Evolutionary conservation across 2,797 vertebrate species (phyloP), one percentile per base, ranked within the genome.

Genomic region (Hapalemur alaotrensis): DNA sequence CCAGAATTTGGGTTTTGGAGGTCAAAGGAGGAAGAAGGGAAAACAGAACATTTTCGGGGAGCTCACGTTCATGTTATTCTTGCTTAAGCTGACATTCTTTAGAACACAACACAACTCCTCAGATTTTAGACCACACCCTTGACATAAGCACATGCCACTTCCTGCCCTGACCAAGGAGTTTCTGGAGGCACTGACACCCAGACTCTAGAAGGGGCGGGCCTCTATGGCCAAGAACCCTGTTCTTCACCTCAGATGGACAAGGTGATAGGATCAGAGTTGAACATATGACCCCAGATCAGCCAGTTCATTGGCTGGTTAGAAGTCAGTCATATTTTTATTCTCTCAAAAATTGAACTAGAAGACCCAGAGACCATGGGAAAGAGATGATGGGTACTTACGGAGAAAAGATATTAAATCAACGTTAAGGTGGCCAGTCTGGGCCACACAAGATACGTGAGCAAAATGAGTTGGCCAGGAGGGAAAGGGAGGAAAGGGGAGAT

Each of bases 391-490:
- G 38, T 48, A 82, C 28, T 78, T 91, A 81, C 2, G 1, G 38
- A 87, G 11, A 78, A 91, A 91, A 93, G n/a, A 79, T 35, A 70
- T 48, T 90, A 63, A 84, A 61, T 59, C 70, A 76, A 73, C 82
- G 43, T 69, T 69, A 50, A 81, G 23, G 41, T 48, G 25, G 38
- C 13, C 46, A 84, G 23, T 41, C 18, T 63, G 17, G n/a, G 54
- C 30, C 65, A 78, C 17, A n/a, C 32, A 59, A 63, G 32, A 46
- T 38, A 54, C 20, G 4, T 38, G n/a, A 63, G 10, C 54, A 84
- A 41, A 88, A 92, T 7, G 61, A 50, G 63, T n/a, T 65, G 63
- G 54, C 69, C 46, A 57, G 54, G 5, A 83, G 17, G 69, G 35
- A 83, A 93, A 83, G 20, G 28, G 38, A 32, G 43, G 32, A 63